Conservation (phyloP, 2,797 vertebrate species). For the Eospalax fontanierii region DNA sequence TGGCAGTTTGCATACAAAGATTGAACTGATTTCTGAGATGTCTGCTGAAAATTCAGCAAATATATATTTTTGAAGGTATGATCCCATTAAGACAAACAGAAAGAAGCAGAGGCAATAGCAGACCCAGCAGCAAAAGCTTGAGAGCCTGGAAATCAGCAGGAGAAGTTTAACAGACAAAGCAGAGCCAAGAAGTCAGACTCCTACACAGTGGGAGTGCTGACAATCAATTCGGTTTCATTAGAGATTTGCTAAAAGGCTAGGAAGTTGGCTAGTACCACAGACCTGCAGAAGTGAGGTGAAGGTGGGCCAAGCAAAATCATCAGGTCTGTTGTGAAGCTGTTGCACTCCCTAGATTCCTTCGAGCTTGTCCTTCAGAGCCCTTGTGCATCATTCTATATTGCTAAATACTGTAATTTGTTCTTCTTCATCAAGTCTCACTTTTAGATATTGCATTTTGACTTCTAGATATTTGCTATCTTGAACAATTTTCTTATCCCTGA, state of each 20-base stretch:
- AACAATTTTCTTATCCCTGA: background rate
- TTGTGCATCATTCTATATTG: background rate
- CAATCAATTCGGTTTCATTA: constrained; percentile 53
- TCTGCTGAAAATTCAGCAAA: background rate
- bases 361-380: background rate
- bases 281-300: constrained; percentile 1
- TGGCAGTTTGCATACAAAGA: background rate
- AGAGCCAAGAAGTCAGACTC: constrained; percentile 48
- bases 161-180: constrained; percentile 11
- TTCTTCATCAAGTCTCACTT: background rate
- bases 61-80: constrained; percentile 21
- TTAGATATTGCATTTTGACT: constrained; percentile 1
- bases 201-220: background rate
- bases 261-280: background rate
- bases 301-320: background rate
- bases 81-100: background rate
- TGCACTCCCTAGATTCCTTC: background rate
- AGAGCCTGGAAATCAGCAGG: constrained; percentile 19
- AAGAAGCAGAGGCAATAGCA: background rate
- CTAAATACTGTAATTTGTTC: background rate
- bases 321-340: background rate
- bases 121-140: background rate
- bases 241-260: constrained; percentile 59
- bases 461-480: background rate
- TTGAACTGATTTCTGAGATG: constrained; percentile 24